Evolutionary conservation across 1,140 invertebrate genomes (phyloP).

Genomic region (Drosophila ironensis): DNA sequence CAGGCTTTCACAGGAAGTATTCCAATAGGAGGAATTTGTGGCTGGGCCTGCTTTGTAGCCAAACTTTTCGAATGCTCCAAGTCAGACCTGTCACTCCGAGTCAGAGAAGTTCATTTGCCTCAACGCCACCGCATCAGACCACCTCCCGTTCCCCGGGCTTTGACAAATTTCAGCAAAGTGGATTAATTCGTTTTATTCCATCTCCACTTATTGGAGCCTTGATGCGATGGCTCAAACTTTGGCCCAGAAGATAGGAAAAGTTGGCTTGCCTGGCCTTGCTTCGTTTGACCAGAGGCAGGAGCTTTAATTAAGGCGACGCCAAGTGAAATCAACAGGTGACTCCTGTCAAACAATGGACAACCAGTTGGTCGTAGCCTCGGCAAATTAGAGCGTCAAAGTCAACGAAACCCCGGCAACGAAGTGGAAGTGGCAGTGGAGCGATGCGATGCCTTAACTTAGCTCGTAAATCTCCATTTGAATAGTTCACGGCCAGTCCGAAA

Average conservation of each 20-base stretch:
- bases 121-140: neutral
- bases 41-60: neutral
- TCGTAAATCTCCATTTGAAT: conserved; percentile 43
- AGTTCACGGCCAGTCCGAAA: conserved; percentile 29
- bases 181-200: conserved; percentile 68
- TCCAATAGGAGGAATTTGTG: too few species aligned
- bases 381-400: too few species aligned
- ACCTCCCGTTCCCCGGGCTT: conserved; percentile 19
- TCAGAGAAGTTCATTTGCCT: conserved; percentile 33
- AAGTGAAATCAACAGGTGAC: conserved; percentile 61
- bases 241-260: conserved; percentile 41
- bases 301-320: conserved; percentile 49
- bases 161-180: conserved; percentile 67
- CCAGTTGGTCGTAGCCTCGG: neutral
- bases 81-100: conserved; percentile 32
- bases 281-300: conserved; percentile 6
- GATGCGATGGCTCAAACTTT: conserved; percentile 43
- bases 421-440: neutral
- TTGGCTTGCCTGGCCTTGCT: conserved; percentile 23
- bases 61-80: conserved; percentile 17
- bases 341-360: conserved; percentile 9
- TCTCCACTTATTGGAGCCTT: conserved; percentile 15
- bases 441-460: conserved; percentile 2
- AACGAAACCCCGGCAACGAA: too few species aligned
- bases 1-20: too few species aligned